Base-by-base conservation (phyloP, 2,888 invertebrate species). In the Cantharis nigra region DNA sequence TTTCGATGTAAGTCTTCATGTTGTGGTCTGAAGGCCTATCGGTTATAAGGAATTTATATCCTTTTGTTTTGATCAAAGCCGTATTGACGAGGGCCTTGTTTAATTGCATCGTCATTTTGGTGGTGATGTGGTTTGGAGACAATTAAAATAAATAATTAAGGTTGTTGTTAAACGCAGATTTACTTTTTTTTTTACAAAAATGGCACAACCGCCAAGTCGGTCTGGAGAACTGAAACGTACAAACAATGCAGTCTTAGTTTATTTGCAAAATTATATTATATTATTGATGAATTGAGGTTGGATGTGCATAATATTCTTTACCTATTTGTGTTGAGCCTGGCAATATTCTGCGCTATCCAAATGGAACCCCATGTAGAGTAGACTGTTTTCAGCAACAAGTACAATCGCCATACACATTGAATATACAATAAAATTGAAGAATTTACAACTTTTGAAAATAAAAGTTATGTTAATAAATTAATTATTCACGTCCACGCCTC, bases 291-390 rank as follows among this genome's bases (percentile, higher is more conserved):
- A 26, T 26, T 26, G 26, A 14, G 20, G 20, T 23, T 26, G 62
- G 9, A 63, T 13, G 33, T 9, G 3, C 10, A 30, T 10, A 30
- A 30, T 30, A 30, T 10, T 30, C 4, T 49, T 63, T 64, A 75
- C 78, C 94, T 96, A 96, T 96, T 96, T 96, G 97, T 97, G 97
- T 95, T 97, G 97, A 90, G 97, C 97, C 94, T 97, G 97, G 95
- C 97, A 97, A 93, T 97, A 97, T 92, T 97, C 97, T 92, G 97
- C 96, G 91, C 97, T 97, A 94, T 97, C 97, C 94, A 97, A 95
- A 92, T 95, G 95, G 96, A 97, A 97, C 97, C 96, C 96, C 96
- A 96, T 96, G 95, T 95, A 96, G 94, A 95, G 94, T 93, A 93
- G 94, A 93, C 95, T 94, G 92, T 93, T 94, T 94, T 93, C 93